Base-by-base conservation (phyloP, 2,113 vertebrate species). In the Cygnus buccinator region DNA sequence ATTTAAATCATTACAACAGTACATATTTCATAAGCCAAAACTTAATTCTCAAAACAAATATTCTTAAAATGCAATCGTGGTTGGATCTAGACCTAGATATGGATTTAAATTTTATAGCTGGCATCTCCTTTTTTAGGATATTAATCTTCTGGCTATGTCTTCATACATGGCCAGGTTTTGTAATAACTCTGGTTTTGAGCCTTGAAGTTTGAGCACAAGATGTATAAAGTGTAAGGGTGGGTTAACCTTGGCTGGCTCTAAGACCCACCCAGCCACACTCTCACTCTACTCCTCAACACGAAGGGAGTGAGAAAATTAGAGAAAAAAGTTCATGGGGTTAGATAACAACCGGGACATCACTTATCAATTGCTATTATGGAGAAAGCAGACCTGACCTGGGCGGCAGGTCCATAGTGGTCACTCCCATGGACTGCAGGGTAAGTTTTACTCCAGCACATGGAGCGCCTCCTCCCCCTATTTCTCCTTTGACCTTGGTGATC, bases 401-500 rank as follows among this genome's bases (percentile, higher is more conserved):
- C 25, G 68, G 14, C n/a, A 63, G 28, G 23, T 66, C 11, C 31
- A 26, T 8, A 5, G 7, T 0, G 1, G 10, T 25, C 2, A 22
- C 11, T 35, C 35, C 44, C n/a, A 14, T 0, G 2, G 13, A 3
- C 43, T 73, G 31, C n/a, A 28, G 23, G 26, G 6, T 0, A 1
- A 46, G 15, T 31, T 50, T 25, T 52, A 29, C 28, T 68, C 28
- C 31, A 59, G 37, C 31, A 35, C 22, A 11, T 5, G 19, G 4
- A 50, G 3, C 4, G 28, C 20, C 20, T 29, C 22, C 39, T 70
- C 15, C 19, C 43, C 4, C n/a, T 77, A 15, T 16, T 70, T 87
- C 12, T 66, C 41, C 50, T 79, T 19, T 1, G 2, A 26, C 13
- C 15, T 39, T 10, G 22, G 21, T 21, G 17, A 21, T 84, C 13